These are phyloP conservation scores for Paracyprichromis sp. DNA, from an alignment of 2,113 vertebrate species.

Conservation along the genomic window DNA sequence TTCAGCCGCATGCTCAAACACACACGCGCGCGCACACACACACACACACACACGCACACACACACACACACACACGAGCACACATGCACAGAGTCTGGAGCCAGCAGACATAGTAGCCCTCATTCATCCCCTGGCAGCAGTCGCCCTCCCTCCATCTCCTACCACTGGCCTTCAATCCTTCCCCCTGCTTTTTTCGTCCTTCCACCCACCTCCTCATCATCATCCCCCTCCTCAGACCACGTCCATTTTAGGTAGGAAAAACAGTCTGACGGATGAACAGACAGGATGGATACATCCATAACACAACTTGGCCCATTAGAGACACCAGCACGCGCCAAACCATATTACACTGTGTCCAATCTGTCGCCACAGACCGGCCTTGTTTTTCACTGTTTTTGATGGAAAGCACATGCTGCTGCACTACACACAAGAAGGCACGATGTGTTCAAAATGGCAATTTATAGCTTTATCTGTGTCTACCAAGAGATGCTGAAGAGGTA, in stretches of 20 bases:
- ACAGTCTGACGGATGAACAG: conserved; percentile 21
- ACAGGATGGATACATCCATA: conserved; percentile 19
- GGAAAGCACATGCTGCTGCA: neutral
- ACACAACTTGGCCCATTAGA: neutral
- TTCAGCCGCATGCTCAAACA: neutral
- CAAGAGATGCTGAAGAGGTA: neutral
- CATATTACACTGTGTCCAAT: conserved; percentile 7
- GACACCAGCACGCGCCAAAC: neutral
- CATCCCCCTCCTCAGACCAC: conserved; percentile 17
- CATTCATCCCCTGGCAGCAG: conserved; percentile 56
- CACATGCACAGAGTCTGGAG: neutral
- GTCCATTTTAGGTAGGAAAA: conserved; percentile 52
- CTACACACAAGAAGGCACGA: neutral
- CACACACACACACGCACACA: neutral
- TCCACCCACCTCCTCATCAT: conserved; percentile 2
- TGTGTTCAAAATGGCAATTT: neutral
- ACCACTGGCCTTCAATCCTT: conserved; percentile 37
- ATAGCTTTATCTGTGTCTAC: neutral
- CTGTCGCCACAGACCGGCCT: neutral
- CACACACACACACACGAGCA: neutral
- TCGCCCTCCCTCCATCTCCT: neutral
- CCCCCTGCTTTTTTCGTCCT: conserved; percentile 35
- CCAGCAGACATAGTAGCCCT: conserved; percentile 60
- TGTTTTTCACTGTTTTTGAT: conserved; percentile 4
- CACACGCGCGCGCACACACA: neutral